Conservation (phyloP, 2,113 vertebrate species). For the Gallinago jamesoni region DNA sequence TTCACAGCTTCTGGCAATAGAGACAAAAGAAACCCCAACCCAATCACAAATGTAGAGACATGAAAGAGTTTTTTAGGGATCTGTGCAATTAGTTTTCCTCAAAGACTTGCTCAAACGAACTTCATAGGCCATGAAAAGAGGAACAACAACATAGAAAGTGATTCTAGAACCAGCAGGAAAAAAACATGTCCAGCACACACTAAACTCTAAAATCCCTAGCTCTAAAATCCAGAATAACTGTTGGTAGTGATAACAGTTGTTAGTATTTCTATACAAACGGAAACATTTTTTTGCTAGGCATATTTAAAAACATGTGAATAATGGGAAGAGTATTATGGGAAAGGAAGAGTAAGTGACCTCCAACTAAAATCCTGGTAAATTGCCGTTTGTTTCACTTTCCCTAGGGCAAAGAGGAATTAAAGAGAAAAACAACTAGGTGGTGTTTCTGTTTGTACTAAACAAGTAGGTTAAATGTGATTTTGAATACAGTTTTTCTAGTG, state of each 20-base stretch:
- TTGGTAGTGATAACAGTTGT: not conserved
- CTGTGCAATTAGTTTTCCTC: conserved; percentile 1
- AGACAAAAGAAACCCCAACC: not conserved
- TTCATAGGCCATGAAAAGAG: not conserved
- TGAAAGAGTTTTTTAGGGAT: not conserved
- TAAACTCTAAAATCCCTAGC: not conserved
- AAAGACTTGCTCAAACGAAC: not conserved
- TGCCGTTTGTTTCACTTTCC: not conserved
- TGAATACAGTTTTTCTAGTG: not conserved
- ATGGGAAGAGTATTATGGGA: not conserved
- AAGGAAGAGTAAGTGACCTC: not conserved
- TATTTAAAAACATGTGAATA: not conserved
- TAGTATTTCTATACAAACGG: not conserved
- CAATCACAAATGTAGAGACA: not conserved
- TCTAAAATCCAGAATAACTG: not conserved
- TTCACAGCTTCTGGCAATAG: not conserved
- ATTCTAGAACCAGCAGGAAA: not conserved
- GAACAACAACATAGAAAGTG: not conserved
- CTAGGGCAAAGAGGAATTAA: not conserved
- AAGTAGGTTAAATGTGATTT: not conserved
- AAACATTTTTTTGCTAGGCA: not conserved
- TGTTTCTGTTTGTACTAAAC: not conserved
- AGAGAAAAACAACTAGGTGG: not conserved
- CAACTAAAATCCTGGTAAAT: not conserved
- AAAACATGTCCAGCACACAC: not conserved